A percentile compares a stretch with the other conserved stretches of the same genome.
phyloP scores from a whole-genome alignment of 2,797 vertebrate genomes.

The Vireo griseus region DNA sequence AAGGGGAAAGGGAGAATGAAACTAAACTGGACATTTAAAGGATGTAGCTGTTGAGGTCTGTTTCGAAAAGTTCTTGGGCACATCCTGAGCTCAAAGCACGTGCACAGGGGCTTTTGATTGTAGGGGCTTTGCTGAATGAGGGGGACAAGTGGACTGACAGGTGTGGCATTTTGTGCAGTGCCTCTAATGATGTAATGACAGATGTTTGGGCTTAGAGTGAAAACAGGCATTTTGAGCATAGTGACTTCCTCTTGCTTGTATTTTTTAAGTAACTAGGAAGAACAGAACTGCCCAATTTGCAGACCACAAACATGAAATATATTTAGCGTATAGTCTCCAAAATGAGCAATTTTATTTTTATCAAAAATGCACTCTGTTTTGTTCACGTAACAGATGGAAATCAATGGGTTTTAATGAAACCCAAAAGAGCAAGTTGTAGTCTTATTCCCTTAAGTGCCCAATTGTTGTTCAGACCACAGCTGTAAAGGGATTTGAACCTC shows the following conservation, averaged over 20 bases:
- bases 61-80: background rate
- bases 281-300: background rate
- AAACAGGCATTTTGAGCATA: background rate
- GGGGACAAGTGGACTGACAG: background rate
- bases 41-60: background rate
- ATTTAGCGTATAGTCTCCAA: background rate
- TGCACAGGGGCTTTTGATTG: accelerated
- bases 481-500: constrained; percentile 52
- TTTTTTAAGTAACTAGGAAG: constrained; percentile 10
- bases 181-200: background rate
- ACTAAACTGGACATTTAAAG: background rate
- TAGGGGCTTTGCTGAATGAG: background rate
- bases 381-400: constrained; percentile 50
- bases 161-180: background rate
- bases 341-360: constrained; percentile 51
- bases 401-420: constrained; percentile 58
- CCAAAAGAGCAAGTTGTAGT: constrained; percentile 26
- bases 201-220: background rate
- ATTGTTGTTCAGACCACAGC: constrained; percentile 50
- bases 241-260: background rate
- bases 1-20: background rate
- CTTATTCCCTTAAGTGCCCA: constrained; percentile 39
- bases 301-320: constrained; percentile 10
- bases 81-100: background rate
- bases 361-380: constrained; percentile 24